These are phyloP conservation scores for Dryas iulia DNA, from an alignment of 1,140 invertebrate genomes.

Conservation along the genomic window DNA sequence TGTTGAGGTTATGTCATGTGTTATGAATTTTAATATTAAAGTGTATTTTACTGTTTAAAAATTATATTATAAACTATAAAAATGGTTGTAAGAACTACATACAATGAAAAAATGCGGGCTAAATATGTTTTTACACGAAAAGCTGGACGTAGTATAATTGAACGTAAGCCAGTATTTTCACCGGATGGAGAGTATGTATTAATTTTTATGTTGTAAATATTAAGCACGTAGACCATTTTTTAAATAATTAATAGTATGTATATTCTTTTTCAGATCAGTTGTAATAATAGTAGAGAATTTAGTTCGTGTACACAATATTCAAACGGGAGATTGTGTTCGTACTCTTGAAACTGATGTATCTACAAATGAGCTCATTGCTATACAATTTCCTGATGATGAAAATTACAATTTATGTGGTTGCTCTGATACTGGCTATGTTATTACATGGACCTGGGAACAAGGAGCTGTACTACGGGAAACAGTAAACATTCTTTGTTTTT, in stretches of 20 bases:
- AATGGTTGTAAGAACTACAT: conserved; percentile 56
- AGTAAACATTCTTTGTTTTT: conserved; percentile 44
- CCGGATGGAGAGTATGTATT: conserved; percentile 73
- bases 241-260: conserved; percentile 5
- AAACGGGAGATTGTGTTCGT: conserved; percentile 66
- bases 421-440: conserved; percentile 60
- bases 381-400: conserved; percentile 66
- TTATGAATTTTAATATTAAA: conserved; percentile 2
- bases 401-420: conserved; percentile 72
- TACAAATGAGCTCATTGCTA: conserved; percentile 47
- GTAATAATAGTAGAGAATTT: conserved; percentile 68
- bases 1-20: conserved; percentile 53
- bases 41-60: not conserved
- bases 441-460: conserved; percentile 73
- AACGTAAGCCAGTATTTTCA: conserved; percentile 70
- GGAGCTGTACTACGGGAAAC: conserved; percentile 66
- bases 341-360: conserved; percentile 57
- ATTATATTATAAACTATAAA: conserved; percentile 26
- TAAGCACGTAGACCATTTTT: not conserved
- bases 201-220: not conserved
- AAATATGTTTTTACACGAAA: conserved; percentile 68
- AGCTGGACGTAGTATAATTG: conserved; percentile 74
- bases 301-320: conserved; percentile 66
- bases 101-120: conserved; percentile 24
- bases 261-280: conserved; percentile 56